Base-by-base conservation (phyloP, 1,140 invertebrate genomes). In the Metaphire vulgaris region DNA sequence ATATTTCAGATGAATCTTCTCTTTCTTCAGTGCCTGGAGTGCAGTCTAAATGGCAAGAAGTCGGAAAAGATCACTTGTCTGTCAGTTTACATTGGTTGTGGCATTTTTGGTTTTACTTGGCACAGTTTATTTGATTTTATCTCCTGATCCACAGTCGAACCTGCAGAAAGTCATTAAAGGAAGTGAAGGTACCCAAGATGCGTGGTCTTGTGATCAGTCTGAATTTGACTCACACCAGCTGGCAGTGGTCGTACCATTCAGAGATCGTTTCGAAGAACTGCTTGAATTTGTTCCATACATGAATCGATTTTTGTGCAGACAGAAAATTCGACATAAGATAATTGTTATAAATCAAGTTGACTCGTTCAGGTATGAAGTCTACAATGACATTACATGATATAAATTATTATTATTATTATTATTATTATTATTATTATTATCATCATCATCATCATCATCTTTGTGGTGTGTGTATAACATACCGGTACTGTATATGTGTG, bases 191-290 rank as follows among this genome's bases (percentile, higher is more conserved):
- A 12, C 6, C 41, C 6, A 56, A 56, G 41, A 56, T 56, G 41
- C 6, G 6, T 56, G 6, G 6, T 12, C 41, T 6, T 6, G 21
- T 56, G 41, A 56, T n/a, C n/a, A n/a, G n/a, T n/a, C n/a, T n/a
- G n/a, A n/a, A n/a, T n/a, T n/a, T n/a, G n/a, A n/a, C n/a, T n/a
- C n/a, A 56, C 41, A 56, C 41, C 41, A 21, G 6, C 41, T 56
- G 6, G 41, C 41, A 21, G 88, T 98, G 75, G 87, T 98, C 78
- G 92, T 98, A 74, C 96, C 96, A 80, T 98, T 93, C 87, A 88
- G 95, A 83, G 94, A 99, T 85, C 88, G 97, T 76, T 97, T 97
- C 86, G 94, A 98, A 81, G 97, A 99, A 85, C 87, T 99, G 1
- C 81, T 97, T 33, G 89, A 91, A 82, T 98, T 99, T 89, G 92